These are phyloP conservation scores for Drosophila neotestacea DNA, from an alignment of 2,888 invertebrate genomes.

Conservation along the genomic window DNA sequence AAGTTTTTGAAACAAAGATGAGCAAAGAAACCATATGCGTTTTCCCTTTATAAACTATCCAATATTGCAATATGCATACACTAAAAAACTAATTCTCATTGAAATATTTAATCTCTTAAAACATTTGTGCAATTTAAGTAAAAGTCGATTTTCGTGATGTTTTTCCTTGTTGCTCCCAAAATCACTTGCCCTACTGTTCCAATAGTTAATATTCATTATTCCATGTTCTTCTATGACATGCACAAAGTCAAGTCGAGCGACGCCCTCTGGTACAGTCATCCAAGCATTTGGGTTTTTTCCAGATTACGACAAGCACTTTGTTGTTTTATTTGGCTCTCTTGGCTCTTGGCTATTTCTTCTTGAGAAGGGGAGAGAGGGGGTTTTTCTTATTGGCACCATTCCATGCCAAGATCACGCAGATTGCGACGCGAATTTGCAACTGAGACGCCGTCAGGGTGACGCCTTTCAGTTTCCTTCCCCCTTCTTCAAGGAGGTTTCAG, in stretches of 20 bases:
- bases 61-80: no score
- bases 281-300: slow-evolving; percentile 13
- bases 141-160: slow-evolving; percentile 8
- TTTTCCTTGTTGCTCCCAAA: not conserved
- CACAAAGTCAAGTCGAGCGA: slow-evolving; percentile 62
- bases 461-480: slow-evolving; percentile 20
- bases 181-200: not conserved
- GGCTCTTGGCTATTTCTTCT: not conserved
- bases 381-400: slow-evolving; percentile 47
- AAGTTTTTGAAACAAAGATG: no score
- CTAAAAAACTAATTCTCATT: no score
- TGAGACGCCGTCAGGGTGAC: slow-evolving; percentile 60
- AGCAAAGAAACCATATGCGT: no score
- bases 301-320: slow-evolving; percentile 50
- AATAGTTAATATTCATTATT: slow-evolving; percentile 70
- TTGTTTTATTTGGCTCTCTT: slow-evolving; percentile 14
- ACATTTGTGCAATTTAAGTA: slow-evolving; percentile 4
- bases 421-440: slow-evolving; percentile 58
- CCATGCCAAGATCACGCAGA: slow-evolving; percentile 70
- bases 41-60: no score
- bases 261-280: slow-evolving; percentile 35
- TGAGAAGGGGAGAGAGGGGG: not conserved
- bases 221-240: slow-evolving; percentile 63
- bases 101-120: slow-evolving; percentile 1
- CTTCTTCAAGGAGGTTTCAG: slow-evolving; percentile 7